Conservation (phyloP, 2,888 invertebrate genomes). For the Hirtodrosophila confusa region DNA sequence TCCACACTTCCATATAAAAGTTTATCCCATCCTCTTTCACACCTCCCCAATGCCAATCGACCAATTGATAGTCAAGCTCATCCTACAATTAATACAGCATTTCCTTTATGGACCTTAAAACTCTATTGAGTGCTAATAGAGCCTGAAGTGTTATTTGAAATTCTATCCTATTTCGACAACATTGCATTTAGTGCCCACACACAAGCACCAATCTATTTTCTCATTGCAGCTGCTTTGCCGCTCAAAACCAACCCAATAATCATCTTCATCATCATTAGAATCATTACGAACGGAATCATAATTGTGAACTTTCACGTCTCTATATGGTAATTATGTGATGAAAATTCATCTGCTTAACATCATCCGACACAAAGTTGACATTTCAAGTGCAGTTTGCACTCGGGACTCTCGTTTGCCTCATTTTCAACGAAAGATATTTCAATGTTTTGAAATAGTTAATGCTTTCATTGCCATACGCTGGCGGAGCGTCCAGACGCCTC, state of each 20-base stretch:
- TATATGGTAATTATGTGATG: constrained; percentile 51
- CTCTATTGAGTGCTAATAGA: constrained; percentile 47
- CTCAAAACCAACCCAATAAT: constrained; percentile 14
- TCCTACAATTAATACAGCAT: not conserved
- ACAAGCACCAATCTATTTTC: constrained; percentile 22
- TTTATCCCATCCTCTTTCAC: not conserved
- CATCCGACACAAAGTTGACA: constrained; percentile 76
- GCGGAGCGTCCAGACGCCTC: constrained; percentile 17
- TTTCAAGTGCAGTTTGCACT: constrained; percentile 74
- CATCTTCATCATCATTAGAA: constrained; percentile 6
- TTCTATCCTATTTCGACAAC: constrained; percentile 31
- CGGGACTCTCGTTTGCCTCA: constrained; percentile 25
- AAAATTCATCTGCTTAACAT: constrained; percentile 67
- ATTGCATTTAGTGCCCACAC: constrained; percentile 15
- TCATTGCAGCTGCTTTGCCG: constrained; percentile 29
- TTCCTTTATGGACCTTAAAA: constrained; percentile 23
- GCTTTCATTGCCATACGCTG: constrained; percentile 68
- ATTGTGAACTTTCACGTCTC: constrained; percentile 41
- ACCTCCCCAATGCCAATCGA: not conserved
- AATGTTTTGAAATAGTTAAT: constrained; percentile 71
- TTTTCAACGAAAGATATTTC: constrained; percentile 9
- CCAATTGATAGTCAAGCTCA: constrained; percentile 10
- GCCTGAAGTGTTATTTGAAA: constrained; percentile 54
- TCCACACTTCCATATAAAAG: not conserved
- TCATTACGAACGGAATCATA: constrained; percentile 17